Evolutionary conservation across 2,113 vertebrate species (phyloP).

Genomic region (Leiothrix lutea): DNA sequence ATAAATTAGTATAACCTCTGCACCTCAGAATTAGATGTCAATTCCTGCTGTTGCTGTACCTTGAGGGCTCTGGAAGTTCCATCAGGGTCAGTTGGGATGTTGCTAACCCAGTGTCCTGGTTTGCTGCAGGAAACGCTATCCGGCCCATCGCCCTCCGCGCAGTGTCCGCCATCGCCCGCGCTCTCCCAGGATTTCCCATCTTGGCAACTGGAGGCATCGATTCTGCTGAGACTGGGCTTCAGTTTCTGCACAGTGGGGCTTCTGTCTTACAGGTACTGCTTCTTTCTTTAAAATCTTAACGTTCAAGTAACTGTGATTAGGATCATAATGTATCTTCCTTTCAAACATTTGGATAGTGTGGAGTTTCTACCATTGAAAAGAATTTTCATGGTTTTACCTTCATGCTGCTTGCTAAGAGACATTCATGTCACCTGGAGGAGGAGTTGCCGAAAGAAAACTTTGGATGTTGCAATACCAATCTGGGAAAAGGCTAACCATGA

Average conservation of each 20-base stretch:
- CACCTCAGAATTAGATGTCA: neutral
- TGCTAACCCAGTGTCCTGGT: neutral
- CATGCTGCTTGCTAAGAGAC: neutral
- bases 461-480: neutral
- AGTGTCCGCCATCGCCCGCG: slow-evolving; percentile 84
- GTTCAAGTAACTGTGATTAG: neutral
- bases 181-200: slow-evolving; percentile 87
- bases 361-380: neutral
- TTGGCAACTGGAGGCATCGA: slow-evolving; percentile 94
- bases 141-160: slow-evolving; percentile 88
- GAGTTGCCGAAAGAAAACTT: neutral
- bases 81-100: neutral
- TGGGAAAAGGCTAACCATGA: neutral
- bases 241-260: slow-evolving; percentile 91
- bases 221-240: slow-evolving; percentile 89
- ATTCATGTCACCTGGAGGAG: neutral
- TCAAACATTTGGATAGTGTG: neutral
- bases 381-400: neutral
- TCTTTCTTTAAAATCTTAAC: neutral
- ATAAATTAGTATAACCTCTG: neutral
- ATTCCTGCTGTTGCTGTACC: neutral
- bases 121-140: slow-evolving; percentile 84
- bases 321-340: neutral
- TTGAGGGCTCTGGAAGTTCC: neutral
- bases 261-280: slow-evolving; percentile 87